Conservation (phyloP, 2,888 invertebrate species). For the Nephrotoma guestfalica region DNA sequence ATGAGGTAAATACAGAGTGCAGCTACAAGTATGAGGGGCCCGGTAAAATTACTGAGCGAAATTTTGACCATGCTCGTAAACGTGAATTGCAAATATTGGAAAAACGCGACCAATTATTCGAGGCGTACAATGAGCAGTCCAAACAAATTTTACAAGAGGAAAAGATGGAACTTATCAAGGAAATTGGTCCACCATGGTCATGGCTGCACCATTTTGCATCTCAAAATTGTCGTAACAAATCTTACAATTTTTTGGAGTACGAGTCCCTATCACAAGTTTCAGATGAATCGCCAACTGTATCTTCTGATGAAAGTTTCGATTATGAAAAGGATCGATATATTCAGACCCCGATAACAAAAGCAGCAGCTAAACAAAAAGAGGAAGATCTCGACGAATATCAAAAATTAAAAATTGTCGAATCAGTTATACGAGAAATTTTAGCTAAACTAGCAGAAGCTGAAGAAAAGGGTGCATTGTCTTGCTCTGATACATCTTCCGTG, state of each 20-base stretch:
- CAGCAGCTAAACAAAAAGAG: neutral
- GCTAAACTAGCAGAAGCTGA: constrained; percentile 4
- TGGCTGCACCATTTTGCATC: constrained; percentile 19
- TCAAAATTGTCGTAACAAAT: constrained; percentile 12
- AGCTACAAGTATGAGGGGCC: constrained; percentile 13
- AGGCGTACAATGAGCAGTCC: constrained; percentile 2
- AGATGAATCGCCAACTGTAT: constrained; percentile 10
- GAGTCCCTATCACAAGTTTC: constrained; percentile 12
- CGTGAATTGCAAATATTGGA: constrained; percentile 10
- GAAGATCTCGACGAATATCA: neutral
- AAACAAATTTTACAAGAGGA: constrained; percentile 11
- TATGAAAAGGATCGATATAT: constrained; percentile 11
- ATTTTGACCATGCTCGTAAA: constrained; percentile 11
- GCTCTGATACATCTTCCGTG: constrained; percentile 9
- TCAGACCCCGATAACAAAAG: neutral
- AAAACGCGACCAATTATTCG: constrained; percentile 9
- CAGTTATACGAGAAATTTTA: constrained; percentile 7
- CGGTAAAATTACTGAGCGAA: constrained; percentile 9
- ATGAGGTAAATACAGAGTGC: constrained; percentile 12
- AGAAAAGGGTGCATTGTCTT: constrained; percentile 5
- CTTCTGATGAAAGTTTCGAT: constrained; percentile 14
- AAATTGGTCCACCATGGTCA: constrained; percentile 18
- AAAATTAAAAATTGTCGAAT: neutral
- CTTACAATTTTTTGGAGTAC: constrained; percentile 18
- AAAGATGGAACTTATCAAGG: constrained; percentile 13